A percentile compares a stretch with the other conserved stretches of the same genome.
Evolutionary conservation across 2,797 vertebrate genomes (phyloP).

Genomic region (Brachymystax lenok): DNA sequence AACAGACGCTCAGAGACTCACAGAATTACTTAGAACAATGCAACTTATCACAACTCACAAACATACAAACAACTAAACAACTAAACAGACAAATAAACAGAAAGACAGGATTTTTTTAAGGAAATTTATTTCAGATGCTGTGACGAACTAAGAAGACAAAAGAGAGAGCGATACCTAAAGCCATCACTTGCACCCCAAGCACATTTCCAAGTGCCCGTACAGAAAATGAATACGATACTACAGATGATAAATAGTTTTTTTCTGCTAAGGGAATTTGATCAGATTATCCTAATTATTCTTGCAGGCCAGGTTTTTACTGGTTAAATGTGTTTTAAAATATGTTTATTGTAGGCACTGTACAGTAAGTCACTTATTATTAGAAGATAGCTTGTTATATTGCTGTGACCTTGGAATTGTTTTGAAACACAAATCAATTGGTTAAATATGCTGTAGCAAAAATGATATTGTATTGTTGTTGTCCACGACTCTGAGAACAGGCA

Average conservation of each 20-base stretch:
- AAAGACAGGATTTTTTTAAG: constrained; percentile 66
- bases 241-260: constrained; percentile 68
- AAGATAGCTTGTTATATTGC: constrained; percentile 68
- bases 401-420: constrained; percentile 62
- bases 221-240: constrained; percentile 63
- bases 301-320: constrained; percentile 68
- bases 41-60: constrained; percentile 89
- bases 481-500: constrained; percentile 54
- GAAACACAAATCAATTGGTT: constrained; percentile 38
- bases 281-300: constrained; percentile 67
- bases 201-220: constrained; percentile 84
- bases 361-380: constrained; percentile 66
- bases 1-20: constrained; percentile 82
- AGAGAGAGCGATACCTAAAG: constrained; percentile 85
- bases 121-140: constrained; percentile 53
- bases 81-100: constrained; percentile 37
- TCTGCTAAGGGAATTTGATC: constrained; percentile 63
- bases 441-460: constrained; percentile 61
- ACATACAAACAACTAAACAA: constrained; percentile 26
- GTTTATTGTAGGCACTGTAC: constrained; percentile 63
- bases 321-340: constrained; percentile 65
- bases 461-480: constrained; percentile 58
- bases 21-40: constrained; percentile 79
- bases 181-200: constrained; percentile 98
- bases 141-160: constrained; percentile 56